Base-by-base conservation (phyloP, 2,888 invertebrate species). In the Phyllotreta cruciferae region DNA sequence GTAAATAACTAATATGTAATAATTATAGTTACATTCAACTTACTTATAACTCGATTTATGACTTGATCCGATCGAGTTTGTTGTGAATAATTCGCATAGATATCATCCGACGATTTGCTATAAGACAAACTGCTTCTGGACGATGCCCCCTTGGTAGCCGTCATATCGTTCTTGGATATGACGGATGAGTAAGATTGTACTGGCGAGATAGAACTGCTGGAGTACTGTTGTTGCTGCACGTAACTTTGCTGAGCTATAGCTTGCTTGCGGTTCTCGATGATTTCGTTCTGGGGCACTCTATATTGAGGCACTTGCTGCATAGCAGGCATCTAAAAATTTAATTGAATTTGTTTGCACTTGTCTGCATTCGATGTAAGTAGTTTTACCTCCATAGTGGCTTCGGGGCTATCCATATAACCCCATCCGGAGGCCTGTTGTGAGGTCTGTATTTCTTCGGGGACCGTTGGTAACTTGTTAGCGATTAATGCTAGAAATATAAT, bases 381-480 rank as follows among this genome's bases (percentile, higher is more conserved):
- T 7, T 53, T 9, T 37, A 68, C 68, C 63, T 68, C 64, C 42
- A 64, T 52, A 5, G 60, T 37, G 39, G 47, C 36, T 35, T 64
- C 62, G 6, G 62, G 52, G 9, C 65, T 57, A n/a, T 69, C 71
- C 39, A 72, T 39, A 47, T 72, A 73, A 35, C 68, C 70, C 74
- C 73, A 73, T 35, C 63, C 60, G 9, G 47, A 9, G 41, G 67
- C 63, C 6, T 66, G 53, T 41, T 71, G 71, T 35, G 57, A 50
- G 7, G 58, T 73, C 41, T 70, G 69, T 38, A 66, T 71, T 75
- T 88, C 88, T 80, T 88, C 88, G 66, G 86, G 87, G 62, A 88
- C 86, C 5, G 87, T 82, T 34, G 88, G 85, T 66, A 88, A 76
- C 76, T 85, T 86, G 10, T 83, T 81, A 70, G 82, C 82, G 49